Evolutionary conservation across 1,140 invertebrate species (phyloP), one percentile per base, ranked within the genome.

Genomic region (Dinothrombium tinctorium): DNA sequence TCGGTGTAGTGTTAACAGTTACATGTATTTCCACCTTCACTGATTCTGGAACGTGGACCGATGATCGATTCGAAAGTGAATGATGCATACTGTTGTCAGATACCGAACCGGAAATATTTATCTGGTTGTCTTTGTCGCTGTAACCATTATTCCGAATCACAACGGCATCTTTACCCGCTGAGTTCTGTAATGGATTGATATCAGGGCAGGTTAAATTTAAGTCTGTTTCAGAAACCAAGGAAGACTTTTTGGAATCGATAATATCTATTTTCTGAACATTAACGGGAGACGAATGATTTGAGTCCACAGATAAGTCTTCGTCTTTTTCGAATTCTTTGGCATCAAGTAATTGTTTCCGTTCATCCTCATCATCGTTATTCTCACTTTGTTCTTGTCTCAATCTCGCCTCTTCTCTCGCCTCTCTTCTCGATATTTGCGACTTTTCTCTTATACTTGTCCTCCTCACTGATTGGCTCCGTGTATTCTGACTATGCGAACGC

Each of bases 391-490:
- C 52, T 41, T 61, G 51, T 25, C 60, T 41, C 31, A 61, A 53
- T 42, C 54, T 48, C 31, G 81, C 82, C 61, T 95, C 89, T 58
- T 90, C 84, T 33, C 78, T 69, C 8, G 80, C 83, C 62, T 95
- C 87, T 52, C 84, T 81, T 60, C 87, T 83, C n/a, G 84, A 82
- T 31, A 86, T 81, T 43, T 83, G 64, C 40, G 75, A 79, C 59
- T 89, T 90, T 56, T 95, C 86, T 23, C 86, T 67, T 43, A 92
- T 72, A n/a, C 83, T 90, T 22, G 84, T 90, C 36, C 89, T 67
- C 35, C 86, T 67, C 28, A 94, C 81, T 20, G 83, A 89, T 53
- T 89, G 79, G 36, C 49, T 59, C 41, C 61, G 42, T 14, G 58
- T 59, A 44, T 56, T 60, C 25, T 54, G 53, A 46, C 54, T 54